These are phyloP conservation scores for Huso huso DNA, from an alignment of 2,797 vertebrate species.

Conservation along the genomic window DNA sequence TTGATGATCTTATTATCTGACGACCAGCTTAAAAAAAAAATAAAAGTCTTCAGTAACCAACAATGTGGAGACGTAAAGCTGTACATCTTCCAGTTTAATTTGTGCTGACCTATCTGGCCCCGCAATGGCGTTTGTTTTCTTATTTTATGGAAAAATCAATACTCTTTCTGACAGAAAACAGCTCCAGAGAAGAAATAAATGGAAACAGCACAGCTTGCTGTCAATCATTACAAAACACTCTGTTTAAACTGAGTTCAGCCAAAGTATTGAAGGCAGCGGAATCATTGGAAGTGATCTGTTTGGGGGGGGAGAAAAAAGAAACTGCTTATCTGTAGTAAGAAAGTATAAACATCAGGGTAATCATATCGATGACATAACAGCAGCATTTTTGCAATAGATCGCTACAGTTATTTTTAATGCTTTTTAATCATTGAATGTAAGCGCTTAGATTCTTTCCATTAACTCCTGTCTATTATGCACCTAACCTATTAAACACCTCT, in stretches of 20 bases:
- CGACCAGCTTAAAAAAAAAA: conserved; percentile 30
- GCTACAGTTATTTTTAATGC: conserved; percentile 19
- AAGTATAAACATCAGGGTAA: too few species aligned
- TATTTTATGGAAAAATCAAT: conserved; percentile 99
- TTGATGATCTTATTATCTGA: conserved; percentile 45
- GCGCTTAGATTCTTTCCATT: conserved; percentile 39
- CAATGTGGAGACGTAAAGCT: conserved; percentile 68
- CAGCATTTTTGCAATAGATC: too few species aligned
- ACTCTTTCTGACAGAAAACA: conserved; percentile 90
- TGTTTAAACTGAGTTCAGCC: conserved; percentile 50
- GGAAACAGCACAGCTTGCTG: conserved; percentile 75
- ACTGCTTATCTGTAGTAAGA: neutral
- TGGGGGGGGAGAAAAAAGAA: conserved; percentile 31
- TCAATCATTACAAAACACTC: conserved; percentile 81
- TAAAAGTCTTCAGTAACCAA: conserved; percentile 37
- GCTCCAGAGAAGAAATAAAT: conserved; percentile 93
- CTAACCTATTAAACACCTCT: conserved; percentile 36
- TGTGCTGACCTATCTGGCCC: conserved; percentile 81
- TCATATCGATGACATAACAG: too few species aligned
- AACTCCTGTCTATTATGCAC: conserved; percentile 38
- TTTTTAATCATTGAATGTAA: conserved; percentile 31
- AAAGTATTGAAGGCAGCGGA: conserved; percentile 40
- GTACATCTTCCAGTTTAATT: conserved; percentile 74
- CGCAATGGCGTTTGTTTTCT: conserved; percentile 92
- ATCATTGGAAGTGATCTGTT: conserved; percentile 42